phyloP scores from a whole-genome alignment of 1,140 invertebrate genomes.

The Drepana arcuata region DNA sequence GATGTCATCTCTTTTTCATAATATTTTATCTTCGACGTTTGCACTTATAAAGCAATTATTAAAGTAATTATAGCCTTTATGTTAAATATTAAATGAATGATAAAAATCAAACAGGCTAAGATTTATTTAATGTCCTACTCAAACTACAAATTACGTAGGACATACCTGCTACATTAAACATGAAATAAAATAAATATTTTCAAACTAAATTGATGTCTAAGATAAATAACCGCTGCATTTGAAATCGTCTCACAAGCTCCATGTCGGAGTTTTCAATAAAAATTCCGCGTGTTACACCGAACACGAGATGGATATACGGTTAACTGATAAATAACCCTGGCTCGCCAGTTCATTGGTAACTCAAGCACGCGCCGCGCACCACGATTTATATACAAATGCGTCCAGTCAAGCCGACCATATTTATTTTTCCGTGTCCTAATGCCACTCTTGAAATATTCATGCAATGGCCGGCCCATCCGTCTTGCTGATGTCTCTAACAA shows the following conservation, averaged over 20 bases:
- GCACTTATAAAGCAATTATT: too few species aligned
- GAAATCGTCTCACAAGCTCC: conserved; percentile 4
- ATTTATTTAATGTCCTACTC: too few species aligned
- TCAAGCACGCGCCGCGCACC: conserved; percentile 40
- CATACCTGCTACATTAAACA: too few species aligned
- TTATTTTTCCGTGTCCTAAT: conserved; percentile 65
- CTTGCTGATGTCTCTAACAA: conserved; percentile 46
- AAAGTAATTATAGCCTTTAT: too few species aligned
- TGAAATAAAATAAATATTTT: too few species aligned
- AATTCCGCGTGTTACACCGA: conserved; percentile 24
- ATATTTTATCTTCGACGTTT: too few species aligned
- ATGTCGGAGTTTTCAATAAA: conserved; percentile 40
- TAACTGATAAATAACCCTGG: conserved; percentile 47
- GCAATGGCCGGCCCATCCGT: conserved; percentile 49
- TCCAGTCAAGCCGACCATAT: conserved; percentile 53
- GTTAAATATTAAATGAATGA: too few species aligned
- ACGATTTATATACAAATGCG: conserved; percentile 66
- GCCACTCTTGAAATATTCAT: conserved; percentile 65
- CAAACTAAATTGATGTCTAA: too few species aligned
- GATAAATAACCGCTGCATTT: conserved; percentile 1
- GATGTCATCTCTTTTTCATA: too few species aligned
- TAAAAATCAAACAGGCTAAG: too few species aligned
- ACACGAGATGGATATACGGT: conserved; percentile 35
- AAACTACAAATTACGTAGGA: too few species aligned
- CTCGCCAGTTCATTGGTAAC: conserved; percentile 33